Base-by-base conservation (phyloP, 2,113 vertebrate genomes). In the Excalfactoria chinensis region DNA sequence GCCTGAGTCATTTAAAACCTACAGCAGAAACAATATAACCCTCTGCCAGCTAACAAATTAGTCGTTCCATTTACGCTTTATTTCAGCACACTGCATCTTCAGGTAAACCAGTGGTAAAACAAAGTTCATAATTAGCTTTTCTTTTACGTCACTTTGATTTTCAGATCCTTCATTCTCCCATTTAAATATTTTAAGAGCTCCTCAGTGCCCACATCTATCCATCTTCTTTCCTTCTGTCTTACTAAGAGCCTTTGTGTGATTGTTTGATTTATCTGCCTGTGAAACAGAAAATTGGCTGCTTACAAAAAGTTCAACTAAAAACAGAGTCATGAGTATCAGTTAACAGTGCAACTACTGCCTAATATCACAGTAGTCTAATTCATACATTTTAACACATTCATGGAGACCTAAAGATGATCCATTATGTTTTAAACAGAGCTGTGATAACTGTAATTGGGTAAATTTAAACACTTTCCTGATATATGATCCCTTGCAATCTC, bases 151-250 rank as follows among this genome's bases (percentile, higher is more conserved):
- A 1, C 9, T 81, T 60, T 64, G 43, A 64, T 59, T 76, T 84
- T 43, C 64, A 78, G 25, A 67, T 13, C 15, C 62, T 84, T 74
- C 1, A 0, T 16, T 86, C 12, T 2, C 9, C 13, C 30, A 66
- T 22, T 64, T 89, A 56, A 90, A 64, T 13, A 49, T 28, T 16
- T 66, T 49, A 83, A 37, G 35, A 86, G 32, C n/a, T 35, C 7
- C 3, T 35, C 17, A 56, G 2, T 0, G 0, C 13, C 37, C 58
- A 20, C 0, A 1, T 75, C 14, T 4, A 22, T 19, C 17, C 1
- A 0, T 41, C 40, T 78, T 60, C 43, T 10, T 86, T 14, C 20
- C 20, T 19, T 64, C n/a, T 2, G 0, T 53, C 56, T 84, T 60
- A 64, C 20, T 41, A 30, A 72, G 8, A 64, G 43, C n/a, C 11